Evolutionary conservation across 2,888 invertebrate genomes (phyloP).

Genomic region (Euspilapteryx auroguttella): DNA sequence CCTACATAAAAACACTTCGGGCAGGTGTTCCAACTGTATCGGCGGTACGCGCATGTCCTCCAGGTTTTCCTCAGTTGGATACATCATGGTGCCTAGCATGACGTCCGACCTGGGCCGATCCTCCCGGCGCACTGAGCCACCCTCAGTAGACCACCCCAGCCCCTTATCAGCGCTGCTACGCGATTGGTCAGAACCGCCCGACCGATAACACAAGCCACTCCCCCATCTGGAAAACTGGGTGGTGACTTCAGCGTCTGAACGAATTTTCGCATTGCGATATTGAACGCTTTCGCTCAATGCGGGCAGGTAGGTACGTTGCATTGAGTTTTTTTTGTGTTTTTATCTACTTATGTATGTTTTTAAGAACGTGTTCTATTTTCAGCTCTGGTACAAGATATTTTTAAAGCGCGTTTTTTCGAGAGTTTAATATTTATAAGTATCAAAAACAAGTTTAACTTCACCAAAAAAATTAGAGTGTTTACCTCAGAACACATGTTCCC

Average conservation of each 20-base stretch:
- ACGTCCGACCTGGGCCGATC: slow-evolving; percentile 33
- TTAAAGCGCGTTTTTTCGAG: too few species aligned
- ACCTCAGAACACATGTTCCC: too few species aligned
- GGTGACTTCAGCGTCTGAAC: slow-evolving; percentile 29
- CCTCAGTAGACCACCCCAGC: slow-evolving; percentile 42
- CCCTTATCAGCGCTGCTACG: slow-evolving; percentile 32
- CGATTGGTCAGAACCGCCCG: slow-evolving; percentile 32
- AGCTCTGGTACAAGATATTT: too few species aligned
- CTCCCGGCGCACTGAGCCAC: slow-evolving; percentile 40
- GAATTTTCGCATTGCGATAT: slow-evolving; percentile 39
- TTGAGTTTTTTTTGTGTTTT: not conserved
- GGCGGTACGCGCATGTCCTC: slow-evolving; percentile 71
- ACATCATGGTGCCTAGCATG: slow-evolving; percentile 59
- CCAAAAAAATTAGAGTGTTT: too few species aligned
- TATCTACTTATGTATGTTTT: too few species aligned
- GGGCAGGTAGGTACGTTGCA: slow-evolving; percentile 20
- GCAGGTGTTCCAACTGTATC: slow-evolving; percentile 72
- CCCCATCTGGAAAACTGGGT: slow-evolving; percentile 41
- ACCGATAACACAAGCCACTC: slow-evolving; percentile 50
- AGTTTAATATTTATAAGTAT: too few species aligned
- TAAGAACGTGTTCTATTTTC: too few species aligned
- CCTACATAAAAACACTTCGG: slow-evolving; percentile 75
- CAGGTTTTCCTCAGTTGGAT: slow-evolving; percentile 39
- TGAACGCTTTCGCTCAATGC: slow-evolving; percentile 33
- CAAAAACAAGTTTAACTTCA: too few species aligned